Conservation (phyloP, 2,113 vertebrate species). For the Mastomys coucha region DNA sequence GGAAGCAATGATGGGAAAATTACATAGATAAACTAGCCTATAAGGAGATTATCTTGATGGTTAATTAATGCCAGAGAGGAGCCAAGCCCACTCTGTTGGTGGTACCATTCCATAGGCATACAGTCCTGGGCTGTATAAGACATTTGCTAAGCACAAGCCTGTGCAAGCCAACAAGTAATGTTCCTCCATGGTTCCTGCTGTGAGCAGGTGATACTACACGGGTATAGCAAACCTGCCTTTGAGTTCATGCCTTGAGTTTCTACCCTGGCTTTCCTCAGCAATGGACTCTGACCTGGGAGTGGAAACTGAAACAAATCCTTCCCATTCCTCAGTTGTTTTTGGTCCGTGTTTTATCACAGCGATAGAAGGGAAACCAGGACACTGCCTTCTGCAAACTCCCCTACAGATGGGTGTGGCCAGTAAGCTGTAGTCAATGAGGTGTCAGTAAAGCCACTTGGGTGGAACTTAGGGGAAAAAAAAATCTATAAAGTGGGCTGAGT, state of each 20-base stretch:
- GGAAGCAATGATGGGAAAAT: neutral
- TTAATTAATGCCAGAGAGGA: neutral
- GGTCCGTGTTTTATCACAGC: neutral
- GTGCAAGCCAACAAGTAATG: neutral
- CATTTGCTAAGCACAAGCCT: neutral
- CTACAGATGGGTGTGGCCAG: neutral
- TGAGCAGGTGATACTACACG: neutral
- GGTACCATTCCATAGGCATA: neutral
- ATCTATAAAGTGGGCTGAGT: neutral
- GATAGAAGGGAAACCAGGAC: neutral
- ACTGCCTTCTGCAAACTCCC: neutral
- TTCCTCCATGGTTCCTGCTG: neutral
- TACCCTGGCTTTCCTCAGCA: neutral
- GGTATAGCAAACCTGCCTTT: neutral
- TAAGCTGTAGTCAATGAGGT: neutral
- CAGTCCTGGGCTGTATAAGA: neutral
- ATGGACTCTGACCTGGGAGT: neutral
- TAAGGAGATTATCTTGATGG: neutral
- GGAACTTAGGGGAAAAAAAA: neutral
- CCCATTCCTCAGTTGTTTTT: neutral
- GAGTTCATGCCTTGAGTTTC: neutral
- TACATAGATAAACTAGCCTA: neutral
- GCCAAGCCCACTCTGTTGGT: neutral
- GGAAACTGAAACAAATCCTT: neutral
- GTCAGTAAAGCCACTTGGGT: neutral